Evolutionary conservation across 1,140 invertebrate genomes (phyloP), one percentile per base, ranked within the genome.

Genomic region (Belonocnema kinseyi): DNA sequence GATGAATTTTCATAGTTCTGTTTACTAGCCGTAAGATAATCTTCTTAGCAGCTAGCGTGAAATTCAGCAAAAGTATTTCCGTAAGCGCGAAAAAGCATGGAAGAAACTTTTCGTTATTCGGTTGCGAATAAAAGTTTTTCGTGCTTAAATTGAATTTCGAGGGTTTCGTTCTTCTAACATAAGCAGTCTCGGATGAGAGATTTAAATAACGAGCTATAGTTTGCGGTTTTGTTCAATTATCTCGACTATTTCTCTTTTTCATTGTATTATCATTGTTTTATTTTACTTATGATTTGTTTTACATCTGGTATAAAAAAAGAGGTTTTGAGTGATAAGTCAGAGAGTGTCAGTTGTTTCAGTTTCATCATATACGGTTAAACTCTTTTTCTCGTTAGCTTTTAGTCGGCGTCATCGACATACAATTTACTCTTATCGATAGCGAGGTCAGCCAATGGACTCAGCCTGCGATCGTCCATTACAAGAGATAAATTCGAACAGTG

Each of bases 401-500:
- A 66, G 58, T 40, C 26, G 61, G 61, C 61, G 33, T 14, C 61
- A 66, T 66, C 61, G 33, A 40, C 61, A 16, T 66, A 66, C 46
- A n/a, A 66, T 46, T 66, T 66, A 66, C 61, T 66, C 26, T 66
- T 10, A n/a, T 33, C 40, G 61, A 66, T 66, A 66, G 61, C 61
- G 26, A 66, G 61, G 61, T 66, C 16, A 33, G 33, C 61, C 61
- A 66, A 66, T 14, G 26, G 61, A 21, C 61, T 66, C 61, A 21
- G 58, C 21, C 58, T 61, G 19, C 58, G 61, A 66, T 66, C 61
- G 61, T 66, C 61, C 61, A 46, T 66, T 66, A 66, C 61, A 46
- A 66, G 40, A 66, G 61, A 66, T 66, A 66, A 66, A 66, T 66
- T 66, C 61, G 61, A 66, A 33, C 61, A 40, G 61, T n/a, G 61